Conservation (phyloP, 2,888 invertebrate genomes). For the Lamproptera curius region DNA sequence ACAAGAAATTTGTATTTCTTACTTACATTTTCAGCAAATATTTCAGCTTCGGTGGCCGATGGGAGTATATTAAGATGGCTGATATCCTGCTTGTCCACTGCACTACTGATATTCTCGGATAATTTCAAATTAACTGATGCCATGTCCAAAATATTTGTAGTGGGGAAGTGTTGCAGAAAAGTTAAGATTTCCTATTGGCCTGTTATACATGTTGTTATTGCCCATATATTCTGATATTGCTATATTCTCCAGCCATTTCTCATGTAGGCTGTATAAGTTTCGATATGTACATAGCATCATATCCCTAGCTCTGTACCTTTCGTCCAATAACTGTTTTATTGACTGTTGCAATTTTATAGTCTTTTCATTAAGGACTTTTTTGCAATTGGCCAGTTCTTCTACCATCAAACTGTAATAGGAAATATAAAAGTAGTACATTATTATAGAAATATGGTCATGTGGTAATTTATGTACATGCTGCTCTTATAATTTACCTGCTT, state of each 20-base stretch:
- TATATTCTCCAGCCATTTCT: constrained; percentile 67
- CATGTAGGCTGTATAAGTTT: constrained; percentile 73
- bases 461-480: neutral
- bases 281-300: constrained; percentile 81
- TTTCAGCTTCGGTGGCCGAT: constrained; percentile 75
- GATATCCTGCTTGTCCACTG: constrained; percentile 65
- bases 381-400: constrained; percentile 93
- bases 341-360: constrained; percentile 83
- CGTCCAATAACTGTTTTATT: constrained; percentile 83
- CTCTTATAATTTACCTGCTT: constrained; percentile 81
- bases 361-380: constrained; percentile 85
- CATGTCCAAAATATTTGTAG: constrained; percentile 81
- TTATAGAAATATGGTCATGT: neutral
- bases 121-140: constrained; percentile 79
- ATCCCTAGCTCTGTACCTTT: constrained; percentile 81
- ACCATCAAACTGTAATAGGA: constrained; percentile 87
- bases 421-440: neutral
- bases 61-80: constrained; percentile 53
- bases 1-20: constrained; percentile 43
- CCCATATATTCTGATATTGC: constrained; percentile 63
- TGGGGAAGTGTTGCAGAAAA: constrained; percentile 65
- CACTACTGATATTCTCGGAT: constrained; percentile 77
- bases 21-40: constrained; percentile 78
- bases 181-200: constrained; percentile 72
- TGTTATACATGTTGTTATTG: constrained; percentile 50